Conservation (phyloP, 2,888 invertebrate genomes). For the Schrankia costaestrigalis region DNA sequence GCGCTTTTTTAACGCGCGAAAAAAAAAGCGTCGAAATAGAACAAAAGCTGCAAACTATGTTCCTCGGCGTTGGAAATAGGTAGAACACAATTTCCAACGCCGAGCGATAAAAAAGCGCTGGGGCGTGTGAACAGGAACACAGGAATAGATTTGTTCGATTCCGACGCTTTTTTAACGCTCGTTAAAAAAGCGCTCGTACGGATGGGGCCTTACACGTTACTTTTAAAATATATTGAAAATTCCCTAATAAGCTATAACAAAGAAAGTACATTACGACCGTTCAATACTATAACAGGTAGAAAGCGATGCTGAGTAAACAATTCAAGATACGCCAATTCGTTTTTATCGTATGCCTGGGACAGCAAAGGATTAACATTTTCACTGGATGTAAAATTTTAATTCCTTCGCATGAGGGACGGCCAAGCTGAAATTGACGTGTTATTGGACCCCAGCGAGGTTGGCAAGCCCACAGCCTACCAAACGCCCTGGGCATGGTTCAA, state of each 20-base stretch:
- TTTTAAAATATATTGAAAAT: constrained; percentile 3
- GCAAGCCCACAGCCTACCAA: constrained; percentile 16
- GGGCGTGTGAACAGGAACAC: too few relatives aligned
- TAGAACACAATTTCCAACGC: too few relatives aligned
- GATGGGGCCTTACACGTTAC: too few relatives aligned
- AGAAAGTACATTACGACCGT: constrained; percentile 14
- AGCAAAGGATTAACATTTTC: constrained; percentile 71
- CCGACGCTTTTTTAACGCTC: too few relatives aligned
- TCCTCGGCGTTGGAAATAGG: too few relatives aligned
- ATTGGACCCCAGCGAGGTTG: constrained; percentile 57
- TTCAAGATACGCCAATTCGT: constrained; percentile 68
- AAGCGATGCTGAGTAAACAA: constrained; percentile 47
- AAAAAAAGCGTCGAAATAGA: too few relatives aligned
- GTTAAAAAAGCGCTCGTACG: too few relatives aligned
- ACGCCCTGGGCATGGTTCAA: constrained; percentile 25
- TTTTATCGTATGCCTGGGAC: constrained; percentile 68
- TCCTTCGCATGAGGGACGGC: constrained; percentile 60
- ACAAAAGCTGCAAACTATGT: too few relatives aligned
- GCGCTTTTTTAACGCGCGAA: too few relatives aligned
- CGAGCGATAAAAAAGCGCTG: too few relatives aligned
- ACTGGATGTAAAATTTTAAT: constrained; percentile 74
- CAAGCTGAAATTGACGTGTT: constrained; percentile 66
- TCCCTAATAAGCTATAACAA: constrained; percentile 16
- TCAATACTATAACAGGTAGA: constrained; percentile 24
- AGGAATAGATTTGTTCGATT: too few relatives aligned